phyloP scores from a whole-genome alignment of 1,140 invertebrate species.

The Drosophila equinoxialis region DNA sequence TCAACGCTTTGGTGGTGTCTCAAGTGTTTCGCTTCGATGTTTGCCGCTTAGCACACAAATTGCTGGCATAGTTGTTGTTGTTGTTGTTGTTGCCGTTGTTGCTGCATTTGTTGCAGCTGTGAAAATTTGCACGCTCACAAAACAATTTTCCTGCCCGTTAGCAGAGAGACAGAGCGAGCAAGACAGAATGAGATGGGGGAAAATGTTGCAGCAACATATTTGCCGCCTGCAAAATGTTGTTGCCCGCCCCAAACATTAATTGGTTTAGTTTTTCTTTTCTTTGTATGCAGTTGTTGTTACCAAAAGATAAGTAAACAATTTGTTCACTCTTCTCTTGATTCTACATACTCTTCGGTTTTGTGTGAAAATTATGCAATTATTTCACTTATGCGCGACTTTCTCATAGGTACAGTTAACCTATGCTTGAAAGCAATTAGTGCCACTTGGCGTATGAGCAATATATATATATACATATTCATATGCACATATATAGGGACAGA shows the following conservation, averaged over 20 bases:
- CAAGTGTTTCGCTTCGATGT: conserved; percentile 33
- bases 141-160: conserved; percentile 78
- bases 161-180: conserved; percentile 35
- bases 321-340: conserved; percentile 36
- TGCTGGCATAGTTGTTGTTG: conserved; percentile 71
- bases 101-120: conserved; percentile 65
- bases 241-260: conserved; percentile 64
- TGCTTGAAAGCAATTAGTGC: conserved; percentile 58
- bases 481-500: conserved; percentile 32
- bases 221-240: conserved; percentile 61
- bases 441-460: conserved; percentile 75
- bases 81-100: conserved; percentile 37
- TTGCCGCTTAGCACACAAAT: conserved; percentile 63
- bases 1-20: conserved; percentile 22
- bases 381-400: conserved; percentile 62
- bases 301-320: conserved; percentile 67
- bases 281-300: conserved; percentile 38
- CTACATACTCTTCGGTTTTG: conserved; percentile 18
- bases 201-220: conserved; percentile 71
- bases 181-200: conserved; percentile 24
- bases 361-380: conserved; percentile 59
- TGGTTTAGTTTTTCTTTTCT: conserved; percentile 42
- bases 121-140: conserved; percentile 79
- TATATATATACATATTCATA: neutral
- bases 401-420: conserved; percentile 52